Evolutionary conservation across 2,113 vertebrate species (phyloP).

Genomic region (Tetrao urogallus): DNA sequence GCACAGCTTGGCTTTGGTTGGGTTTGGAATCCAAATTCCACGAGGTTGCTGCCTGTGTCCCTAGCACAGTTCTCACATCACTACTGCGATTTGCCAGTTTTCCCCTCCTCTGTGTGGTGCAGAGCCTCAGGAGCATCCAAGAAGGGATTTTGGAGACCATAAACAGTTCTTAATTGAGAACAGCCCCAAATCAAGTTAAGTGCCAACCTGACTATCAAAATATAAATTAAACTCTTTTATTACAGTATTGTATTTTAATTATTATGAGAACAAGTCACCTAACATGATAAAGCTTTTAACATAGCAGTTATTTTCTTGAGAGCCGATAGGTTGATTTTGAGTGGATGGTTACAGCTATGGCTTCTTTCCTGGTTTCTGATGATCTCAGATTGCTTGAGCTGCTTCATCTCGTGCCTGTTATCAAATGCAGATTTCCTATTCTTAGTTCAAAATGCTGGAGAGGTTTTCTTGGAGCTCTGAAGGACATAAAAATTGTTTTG

Average conservation of each 20-base stretch:
- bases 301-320: not conserved
- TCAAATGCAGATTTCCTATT: not conserved
- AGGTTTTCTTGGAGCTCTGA: not conserved
- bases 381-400: not conserved
- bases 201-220: constrained; percentile 1
- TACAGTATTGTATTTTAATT: constrained; percentile 28
- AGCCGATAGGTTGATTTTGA: constrained; percentile 22
- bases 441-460: not conserved
- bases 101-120: constrained; percentile 3
- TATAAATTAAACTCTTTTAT: constrained; percentile 19
- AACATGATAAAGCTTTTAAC: not conserved
- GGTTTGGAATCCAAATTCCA: constrained; percentile 7
- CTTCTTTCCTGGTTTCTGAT: not conserved
- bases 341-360: not conserved
- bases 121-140: constrained; percentile 20
- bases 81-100: constrained; percentile 16
- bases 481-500: not conserved
- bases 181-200: constrained; percentile 16
- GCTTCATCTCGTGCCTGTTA: not conserved
- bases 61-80: not conserved
- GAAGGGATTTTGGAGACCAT: constrained; percentile 29
- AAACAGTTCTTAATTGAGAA: constrained; percentile 52
- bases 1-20: constrained; percentile 23
- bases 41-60: not conserved
- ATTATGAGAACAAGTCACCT: constrained; percentile 7